Evolutionary conservation across 2,888 invertebrate genomes (phyloP), one percentile per base, ranked within the genome.

Genomic region (Galerucella nymphaeae): DNA sequence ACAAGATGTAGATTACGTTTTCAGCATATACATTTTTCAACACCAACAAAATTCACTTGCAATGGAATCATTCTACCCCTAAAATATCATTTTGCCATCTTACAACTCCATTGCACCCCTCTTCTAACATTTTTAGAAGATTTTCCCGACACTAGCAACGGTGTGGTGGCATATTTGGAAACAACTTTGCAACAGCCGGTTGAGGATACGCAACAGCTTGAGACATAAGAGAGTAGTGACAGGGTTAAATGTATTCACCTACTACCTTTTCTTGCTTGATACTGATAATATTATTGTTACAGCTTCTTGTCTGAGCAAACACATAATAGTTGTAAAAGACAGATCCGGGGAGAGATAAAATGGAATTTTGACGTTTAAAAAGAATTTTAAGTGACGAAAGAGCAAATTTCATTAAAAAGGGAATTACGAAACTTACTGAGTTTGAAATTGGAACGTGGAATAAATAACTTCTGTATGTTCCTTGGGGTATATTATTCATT

Each of bases 151-250:
- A 18, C n/a, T n/a, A 61, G 16, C 38, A 41, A 16, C 38, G 71
- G 53, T 20, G 53, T 42, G 58, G 64, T 58, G 59, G 57, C 64
- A 72, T 68, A 65, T 65, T 74, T 61, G 48, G 55, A 74, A 57
- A 68, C 68, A 68, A 58, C 42, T 50, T 57, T 41, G 42, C 42
- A 61, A 16, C 61, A 41, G 61, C 41, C 42, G 61, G 41, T 58
- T 59, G 66, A 48, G 66, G 20, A 58, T 59, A 72, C n/a, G 73
- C 58, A 63, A 64, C 70, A 66, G 70, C 66, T 66, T 66, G 66
- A 14, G 61, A 30, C 61, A 4, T 42, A 18, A 8, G 61, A 18
- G 38, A 41, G 38, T 38, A 30, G 38, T 14, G 42, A 61, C 61
- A 61, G 18, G 41, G 61, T 61, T 61, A 42, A 61, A 42, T 18